Conservation (phyloP, 2,888 invertebrate species). For the Trilocha varians region DNA sequence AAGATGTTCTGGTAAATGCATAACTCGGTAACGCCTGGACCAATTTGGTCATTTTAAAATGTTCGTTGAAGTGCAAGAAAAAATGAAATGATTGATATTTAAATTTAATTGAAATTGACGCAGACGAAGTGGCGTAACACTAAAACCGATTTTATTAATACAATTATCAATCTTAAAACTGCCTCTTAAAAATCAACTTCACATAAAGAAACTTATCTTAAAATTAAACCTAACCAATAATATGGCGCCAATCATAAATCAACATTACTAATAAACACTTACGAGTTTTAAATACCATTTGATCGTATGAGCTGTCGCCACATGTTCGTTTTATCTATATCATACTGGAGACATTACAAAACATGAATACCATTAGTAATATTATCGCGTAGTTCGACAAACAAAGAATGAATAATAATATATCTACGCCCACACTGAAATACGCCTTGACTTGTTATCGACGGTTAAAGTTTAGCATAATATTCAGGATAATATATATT, state of each 20-base stretch:
- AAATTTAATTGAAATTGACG: too few relatives aligned
- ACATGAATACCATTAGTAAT: constrained; percentile 3
- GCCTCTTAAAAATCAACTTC: background rate
- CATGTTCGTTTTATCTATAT: constrained; percentile 3
- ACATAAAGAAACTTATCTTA: background rate
- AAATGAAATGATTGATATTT: too few relatives aligned
- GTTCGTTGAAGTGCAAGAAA: too few relatives aligned
- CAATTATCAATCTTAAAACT: background rate
- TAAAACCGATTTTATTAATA: background rate
- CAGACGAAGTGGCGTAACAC: too few relatives aligned
- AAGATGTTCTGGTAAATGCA: too few relatives aligned
- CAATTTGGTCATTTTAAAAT: too few relatives aligned
- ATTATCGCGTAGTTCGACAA: background rate
- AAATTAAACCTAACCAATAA: background rate
- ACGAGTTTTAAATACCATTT: constrained; percentile 1
- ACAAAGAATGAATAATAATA: background rate
- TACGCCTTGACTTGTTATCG: background rate
- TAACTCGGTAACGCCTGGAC: too few relatives aligned
- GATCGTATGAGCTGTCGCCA: constrained; percentile 1
- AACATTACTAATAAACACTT: constrained; percentile 4
- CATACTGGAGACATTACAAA: constrained; percentile 6
- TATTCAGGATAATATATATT: background rate
- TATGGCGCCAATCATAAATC: background rate
- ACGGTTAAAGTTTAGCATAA: background rate
- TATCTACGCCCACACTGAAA: background rate